Percentiles rank a stretch among this genome's conserved stretches.
phyloP scores from a whole-genome alignment of 64 coral and sea anemone species.

The Pocillopora verrucosa region DNA sequence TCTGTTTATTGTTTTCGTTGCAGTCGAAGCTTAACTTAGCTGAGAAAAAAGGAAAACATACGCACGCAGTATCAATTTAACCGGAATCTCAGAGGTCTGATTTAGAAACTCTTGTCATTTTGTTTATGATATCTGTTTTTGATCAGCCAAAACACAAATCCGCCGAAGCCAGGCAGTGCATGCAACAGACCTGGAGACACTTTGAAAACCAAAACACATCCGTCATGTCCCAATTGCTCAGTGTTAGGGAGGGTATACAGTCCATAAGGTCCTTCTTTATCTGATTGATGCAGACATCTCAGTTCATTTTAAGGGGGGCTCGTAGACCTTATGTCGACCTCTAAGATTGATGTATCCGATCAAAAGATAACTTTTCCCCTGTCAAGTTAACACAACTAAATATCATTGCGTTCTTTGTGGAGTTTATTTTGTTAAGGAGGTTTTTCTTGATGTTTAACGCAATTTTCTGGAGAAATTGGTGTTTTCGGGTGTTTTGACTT shows the following conservation, averaged over 20 bases:
- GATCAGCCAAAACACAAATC: no score
- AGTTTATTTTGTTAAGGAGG: not conserved
- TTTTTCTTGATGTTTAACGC: not conserved
- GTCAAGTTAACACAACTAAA: not conserved
- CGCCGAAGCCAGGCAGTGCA: no score
- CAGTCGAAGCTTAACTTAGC: no score
- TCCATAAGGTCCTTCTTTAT: not conserved
- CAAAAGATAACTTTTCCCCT: slow-evolving; percentile 6
- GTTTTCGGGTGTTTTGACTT: not conserved
- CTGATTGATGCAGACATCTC: not conserved
- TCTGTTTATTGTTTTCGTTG: no score
- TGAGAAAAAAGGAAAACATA: no score
- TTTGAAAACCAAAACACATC: no score
- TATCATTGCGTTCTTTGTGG: not conserved
- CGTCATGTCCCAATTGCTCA: no score
- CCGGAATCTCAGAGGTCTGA: no score
- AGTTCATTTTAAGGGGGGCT: not conserved
- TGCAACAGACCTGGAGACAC: no score
- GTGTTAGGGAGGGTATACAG: not conserved
- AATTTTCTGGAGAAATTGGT: not conserved
- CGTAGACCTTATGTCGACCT: not conserved
- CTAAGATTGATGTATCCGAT: slow-evolving; percentile 30
- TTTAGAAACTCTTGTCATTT: no score
- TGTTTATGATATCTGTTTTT: no score
- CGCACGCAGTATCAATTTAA: no score